Conservation (phyloP, 2,888 invertebrate genomes). For the Tenodera sinensis region DNA sequence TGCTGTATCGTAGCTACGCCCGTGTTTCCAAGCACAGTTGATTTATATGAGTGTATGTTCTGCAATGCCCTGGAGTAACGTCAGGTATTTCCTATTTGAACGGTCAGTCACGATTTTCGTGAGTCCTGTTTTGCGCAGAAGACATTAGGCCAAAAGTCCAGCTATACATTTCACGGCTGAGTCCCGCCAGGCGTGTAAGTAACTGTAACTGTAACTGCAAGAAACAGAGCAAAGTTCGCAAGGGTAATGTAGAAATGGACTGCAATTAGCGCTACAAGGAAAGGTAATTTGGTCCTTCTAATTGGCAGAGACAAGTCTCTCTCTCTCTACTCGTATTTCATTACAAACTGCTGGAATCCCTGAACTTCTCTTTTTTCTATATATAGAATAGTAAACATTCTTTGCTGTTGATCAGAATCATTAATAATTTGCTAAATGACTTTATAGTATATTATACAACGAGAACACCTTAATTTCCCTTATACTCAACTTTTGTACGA, state of each 20-base stretch:
- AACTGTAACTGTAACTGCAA: not conserved
- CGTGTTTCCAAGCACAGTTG: not conserved
- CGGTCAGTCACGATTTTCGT: not conserved
- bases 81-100: not conserved
- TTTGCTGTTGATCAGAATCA: too few relatives aligned
- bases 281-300: not conserved
- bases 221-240: not conserved
- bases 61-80: not conserved
- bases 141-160: not conserved
- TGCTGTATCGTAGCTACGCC: not conserved
- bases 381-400: too few relatives aligned
- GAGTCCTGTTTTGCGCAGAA: not conserved
- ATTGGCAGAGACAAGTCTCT: too few relatives aligned
- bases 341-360: too few relatives aligned
- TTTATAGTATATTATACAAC: too few relatives aligned
- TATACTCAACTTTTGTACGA: too few relatives aligned
- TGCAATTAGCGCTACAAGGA: not conserved
- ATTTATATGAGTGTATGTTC: not conserved
- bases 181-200: not conserved
- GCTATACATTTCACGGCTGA: too few relatives aligned
- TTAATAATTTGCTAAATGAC: too few relatives aligned
- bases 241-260: not conserved
- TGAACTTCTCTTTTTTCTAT: too few relatives aligned
- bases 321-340: too few relatives aligned
- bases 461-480: too few relatives aligned